These are phyloP conservation scores for Trachemys scripta DNA, from an alignment of 2,113 vertebrate species.

Conservation along the genomic window DNA sequence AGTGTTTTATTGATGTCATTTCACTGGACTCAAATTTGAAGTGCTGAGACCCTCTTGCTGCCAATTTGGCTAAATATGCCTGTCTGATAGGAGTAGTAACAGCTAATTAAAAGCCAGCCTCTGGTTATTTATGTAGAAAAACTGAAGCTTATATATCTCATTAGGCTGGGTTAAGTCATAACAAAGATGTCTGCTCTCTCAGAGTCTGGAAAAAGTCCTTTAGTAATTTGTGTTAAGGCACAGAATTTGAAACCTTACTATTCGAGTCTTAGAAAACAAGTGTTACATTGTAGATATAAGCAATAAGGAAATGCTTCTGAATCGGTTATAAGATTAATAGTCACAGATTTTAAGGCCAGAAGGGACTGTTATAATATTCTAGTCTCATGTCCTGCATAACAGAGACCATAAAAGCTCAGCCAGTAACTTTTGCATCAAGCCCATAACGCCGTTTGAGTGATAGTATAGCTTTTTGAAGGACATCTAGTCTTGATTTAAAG, in stretches of 20 bases:
- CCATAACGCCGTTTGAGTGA: fast-evolving
- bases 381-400: background rate
- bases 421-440: background rate
- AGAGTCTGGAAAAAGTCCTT: background rate
- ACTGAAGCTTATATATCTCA: background rate
- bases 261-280: background rate
- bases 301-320: background rate
- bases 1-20: background rate
- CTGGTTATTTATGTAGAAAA: background rate
- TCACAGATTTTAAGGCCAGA: background rate
- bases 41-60: slow-evolving; percentile 2
- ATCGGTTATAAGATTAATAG: background rate
- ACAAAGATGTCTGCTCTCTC: background rate
- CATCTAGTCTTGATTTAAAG: background rate
- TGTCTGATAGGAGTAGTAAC: background rate
- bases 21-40: background rate
- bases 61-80: background rate
- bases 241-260: background rate
- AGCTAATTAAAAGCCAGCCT: background rate
- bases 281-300: background rate
- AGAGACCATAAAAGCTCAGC: background rate
- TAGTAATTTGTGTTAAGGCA: background rate
- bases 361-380: background rate
- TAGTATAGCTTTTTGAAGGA: background rate
- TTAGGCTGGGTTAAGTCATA: background rate